Base-by-base conservation (phyloP, 2,797 vertebrate species). In the Discoglossus pictus region DNA sequence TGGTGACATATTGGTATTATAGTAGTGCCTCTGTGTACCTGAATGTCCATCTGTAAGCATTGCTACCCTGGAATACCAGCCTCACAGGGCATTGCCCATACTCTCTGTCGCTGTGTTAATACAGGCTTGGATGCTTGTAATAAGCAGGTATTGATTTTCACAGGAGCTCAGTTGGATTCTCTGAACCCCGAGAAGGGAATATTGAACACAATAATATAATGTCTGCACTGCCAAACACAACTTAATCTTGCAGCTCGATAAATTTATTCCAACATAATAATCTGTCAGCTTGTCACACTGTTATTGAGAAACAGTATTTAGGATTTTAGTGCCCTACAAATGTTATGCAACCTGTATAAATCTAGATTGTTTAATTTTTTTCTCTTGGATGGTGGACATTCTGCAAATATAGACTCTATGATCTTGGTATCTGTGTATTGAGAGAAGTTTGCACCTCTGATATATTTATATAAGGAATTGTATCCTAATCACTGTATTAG, bases 111-210 rank as follows among this genome's bases (percentile, higher is more conserved):
- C 15, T 23, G 2, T 38, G 10, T 35, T 66, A 50, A 53, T 27
- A n/a, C 54, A 25, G 65, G 34, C 10, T 42, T 39, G 34, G 44
- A 48, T 13, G 12, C 16, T 31, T 48, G 34, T 70, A 70, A 70
- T 62, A 56, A 70, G 60, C 23, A 58, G 31, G 6, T 58, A 70
- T 70, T 50, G 60, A 63, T 63, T 70, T 63, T 48, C 17, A 56
- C 13, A 55, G 24, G 43, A 27, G 44, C 43, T 54, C 59, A 48
- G 42, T 25, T 15, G 42, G 43, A 50, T 40, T 34, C 43, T 51
- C 23, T 48, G 68, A 63, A 70, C 43, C 60, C 60, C n/a, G 25
- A 63, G 60, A 70, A 70, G 52, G 56, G 35, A 70, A 62, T 40
- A 62, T 69, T 62, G 68, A 70, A 63, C 60, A 56, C 17, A 4